Conservation (phyloP, 2,888 invertebrate species). For the Sclerodermus sp. region DNA sequence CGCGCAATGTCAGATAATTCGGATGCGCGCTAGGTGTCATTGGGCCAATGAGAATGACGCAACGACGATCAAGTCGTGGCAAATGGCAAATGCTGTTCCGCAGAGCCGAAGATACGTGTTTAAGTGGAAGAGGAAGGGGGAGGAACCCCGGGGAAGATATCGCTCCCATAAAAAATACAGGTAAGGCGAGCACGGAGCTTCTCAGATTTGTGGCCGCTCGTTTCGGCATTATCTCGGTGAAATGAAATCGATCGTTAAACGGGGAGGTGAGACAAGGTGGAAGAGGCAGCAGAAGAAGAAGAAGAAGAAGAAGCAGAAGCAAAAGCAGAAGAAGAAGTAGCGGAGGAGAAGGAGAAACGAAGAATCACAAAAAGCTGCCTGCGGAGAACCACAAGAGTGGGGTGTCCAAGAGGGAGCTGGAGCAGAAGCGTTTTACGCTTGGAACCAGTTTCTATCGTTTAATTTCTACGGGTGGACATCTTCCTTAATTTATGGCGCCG, state of each 20-base stretch:
- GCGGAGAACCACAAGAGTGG: neutral
- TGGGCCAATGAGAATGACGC: no score
- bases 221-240: conserved; percentile 32
- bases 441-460: conserved; percentile 54
- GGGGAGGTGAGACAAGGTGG: conserved; percentile 26
- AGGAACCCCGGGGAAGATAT: no score
- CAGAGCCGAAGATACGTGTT: no score
- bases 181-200: neutral
- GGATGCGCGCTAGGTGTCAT: no score
- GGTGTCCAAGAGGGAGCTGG: conserved; percentile 2
- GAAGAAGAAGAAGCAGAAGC: conserved; percentile 9
- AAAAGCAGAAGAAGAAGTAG: neutral
- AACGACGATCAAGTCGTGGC: no score
- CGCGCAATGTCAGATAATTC: no score
- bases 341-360: neutral
- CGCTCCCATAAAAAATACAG: no score
- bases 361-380: neutral
- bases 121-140: no score
- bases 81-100: no score
- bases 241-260: conserved; percentile 43
- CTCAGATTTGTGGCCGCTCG: neutral
- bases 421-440: conserved; percentile 35
- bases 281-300: conserved; percentile 19
- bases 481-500: conserved; percentile 50
- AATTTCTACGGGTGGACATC: conserved; percentile 53